Conservation (phyloP, 2,888 invertebrate genomes). For the Heterodera filipjevi region DNA sequence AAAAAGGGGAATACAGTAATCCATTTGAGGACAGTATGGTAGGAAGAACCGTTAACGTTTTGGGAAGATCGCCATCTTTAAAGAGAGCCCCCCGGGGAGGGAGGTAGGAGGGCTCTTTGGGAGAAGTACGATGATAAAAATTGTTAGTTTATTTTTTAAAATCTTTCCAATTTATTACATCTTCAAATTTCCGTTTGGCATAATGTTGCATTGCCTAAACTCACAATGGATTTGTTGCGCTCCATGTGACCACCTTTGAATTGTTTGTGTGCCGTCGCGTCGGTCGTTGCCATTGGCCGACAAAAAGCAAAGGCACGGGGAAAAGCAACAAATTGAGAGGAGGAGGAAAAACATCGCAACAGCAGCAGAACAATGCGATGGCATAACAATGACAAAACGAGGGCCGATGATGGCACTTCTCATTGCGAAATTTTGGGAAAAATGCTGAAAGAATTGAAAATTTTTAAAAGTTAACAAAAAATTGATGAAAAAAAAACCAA, state of each 20-base stretch:
- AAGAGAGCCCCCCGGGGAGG: no score
- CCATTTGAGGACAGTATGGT: no score
- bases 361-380: not conserved
- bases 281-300: not conserved
- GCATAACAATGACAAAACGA: not conserved
- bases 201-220: not conserved
- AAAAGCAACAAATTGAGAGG: not conserved
- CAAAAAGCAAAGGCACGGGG: slow-evolving; percentile 2
- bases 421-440: not conserved
- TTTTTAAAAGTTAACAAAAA: not conserved
- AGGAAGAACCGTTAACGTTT: no score
- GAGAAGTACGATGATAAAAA: no score
- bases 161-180: no score
- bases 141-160: no score
- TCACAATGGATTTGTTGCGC: slow-evolving; percentile 4
- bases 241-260: not conserved
- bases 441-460: not conserved
- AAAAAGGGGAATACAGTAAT: no score
- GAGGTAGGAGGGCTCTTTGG: no score
- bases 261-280: not conserved
- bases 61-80: no score
- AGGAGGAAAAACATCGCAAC: not conserved
- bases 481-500: not conserved
- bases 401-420: not conserved
- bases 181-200: no score